Conservation (phyloP, 2,888 invertebrate genomes). For the Trachelus troglodyta region DNA sequence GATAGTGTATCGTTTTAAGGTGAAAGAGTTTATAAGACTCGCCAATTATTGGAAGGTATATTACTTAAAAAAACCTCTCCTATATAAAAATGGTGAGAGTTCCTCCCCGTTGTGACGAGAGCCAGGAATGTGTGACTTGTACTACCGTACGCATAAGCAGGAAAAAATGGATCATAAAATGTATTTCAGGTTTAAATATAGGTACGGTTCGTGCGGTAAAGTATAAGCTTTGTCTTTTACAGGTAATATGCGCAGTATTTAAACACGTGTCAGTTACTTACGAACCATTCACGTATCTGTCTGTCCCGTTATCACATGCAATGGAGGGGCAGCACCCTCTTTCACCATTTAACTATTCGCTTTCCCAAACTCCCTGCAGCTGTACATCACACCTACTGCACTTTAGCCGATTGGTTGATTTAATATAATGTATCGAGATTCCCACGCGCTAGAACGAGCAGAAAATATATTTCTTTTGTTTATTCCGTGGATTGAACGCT, state of each 20-base stretch:
- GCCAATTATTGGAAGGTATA: no score
- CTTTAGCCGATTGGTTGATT: conserved; percentile 30
- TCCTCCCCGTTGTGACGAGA: background rate
- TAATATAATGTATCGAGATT: conserved; percentile 25
- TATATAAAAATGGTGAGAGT: background rate
- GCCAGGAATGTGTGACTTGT: background rate
- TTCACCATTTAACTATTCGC: no score
- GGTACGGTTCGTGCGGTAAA: no score
- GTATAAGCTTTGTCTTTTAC: conserved; percentile 35
- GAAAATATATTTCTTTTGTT: conserved; percentile 30
- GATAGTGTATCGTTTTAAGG: no score
- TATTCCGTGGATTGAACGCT: background rate
- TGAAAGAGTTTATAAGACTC: no score
- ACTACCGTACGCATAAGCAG: background rate
- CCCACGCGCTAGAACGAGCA: conserved; percentile 9
- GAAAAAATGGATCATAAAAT: background rate
- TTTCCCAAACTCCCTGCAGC: no score
- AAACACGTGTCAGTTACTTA: conserved; percentile 73
- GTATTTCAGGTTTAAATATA: conserved; percentile 16
- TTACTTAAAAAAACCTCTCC: background rate
- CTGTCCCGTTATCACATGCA: conserved; percentile 73
- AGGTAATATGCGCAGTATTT: conserved; percentile 74
- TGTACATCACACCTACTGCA: conserved; percentile 10
- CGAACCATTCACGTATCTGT: conserved; percentile 77
- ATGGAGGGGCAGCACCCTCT: conserved; percentile 68